Base-by-base conservation (phyloP, 2,888 invertebrate genomes). In the Drosophila nr. medialis region DNA sequence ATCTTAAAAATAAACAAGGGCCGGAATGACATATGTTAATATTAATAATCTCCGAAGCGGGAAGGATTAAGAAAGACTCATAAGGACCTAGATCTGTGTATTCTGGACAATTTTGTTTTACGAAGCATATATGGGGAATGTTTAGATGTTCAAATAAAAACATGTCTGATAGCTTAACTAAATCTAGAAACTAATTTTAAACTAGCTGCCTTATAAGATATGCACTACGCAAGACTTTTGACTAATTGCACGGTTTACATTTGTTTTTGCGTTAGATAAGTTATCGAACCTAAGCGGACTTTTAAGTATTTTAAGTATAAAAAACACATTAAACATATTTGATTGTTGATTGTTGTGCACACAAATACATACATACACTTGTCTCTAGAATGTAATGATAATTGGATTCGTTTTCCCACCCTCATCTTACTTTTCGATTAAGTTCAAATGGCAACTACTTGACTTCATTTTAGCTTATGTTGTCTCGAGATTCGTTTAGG, bases 221-320 rank as follows among this genome's bases (percentile, higher is more conserved):
- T 79, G 68, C 64, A 67, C 75, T 86, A 86, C 50, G 68, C 84
- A 86, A 88, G 84, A 86, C 89, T 74, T 83, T 83, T 85, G 83
- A 88, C 85, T 86, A 86, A 86, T 86, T 86, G 85, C 85, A 86
- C 85, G 86, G 84, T 74, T 86, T 83, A 64, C 72, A 66, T 78
- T 64, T 70, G 65, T 30, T 42, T 69, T 67, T 64, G 38, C 61
- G 50, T 61, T 60, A 69, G 51, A 62, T 72, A 55, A 75, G 13
- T 24, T 64, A 48, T 48, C 58, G 36, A 84, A 84, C 72, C 69
- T 80, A 88, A 74, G 55, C 68, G 74, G 64, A 68, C 56, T 51
- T 64, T 67, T 70, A 48, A 69, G 60, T 58, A 61, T 53, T 65
- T n/a, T 45, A 65, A 56, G 72, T 86, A 81, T 74, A 83, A 83